phyloP scores from a whole-genome alignment of 2,797 vertebrate species.

The Mormyrus proboscirostris region DNA sequence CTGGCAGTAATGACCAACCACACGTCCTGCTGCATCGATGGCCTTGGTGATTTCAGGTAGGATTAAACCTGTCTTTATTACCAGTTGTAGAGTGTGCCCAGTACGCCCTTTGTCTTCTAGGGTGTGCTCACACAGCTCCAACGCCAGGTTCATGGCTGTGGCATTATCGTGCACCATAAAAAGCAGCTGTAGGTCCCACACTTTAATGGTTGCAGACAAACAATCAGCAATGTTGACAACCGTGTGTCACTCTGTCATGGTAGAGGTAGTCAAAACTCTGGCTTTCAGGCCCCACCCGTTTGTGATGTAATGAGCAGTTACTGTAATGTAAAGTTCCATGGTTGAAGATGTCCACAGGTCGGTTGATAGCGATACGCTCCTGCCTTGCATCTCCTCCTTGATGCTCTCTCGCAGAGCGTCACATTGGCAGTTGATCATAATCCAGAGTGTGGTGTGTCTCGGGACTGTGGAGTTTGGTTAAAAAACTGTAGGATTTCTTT shows the following conservation, averaged over 20 bases:
- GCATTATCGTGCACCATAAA: background rate
- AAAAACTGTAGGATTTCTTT: background rate
- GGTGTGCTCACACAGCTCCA: slow-evolving; percentile 1
- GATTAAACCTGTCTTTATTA: background rate
- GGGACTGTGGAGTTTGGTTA: background rate
- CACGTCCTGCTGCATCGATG: background rate
- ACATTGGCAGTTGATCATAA: background rate
- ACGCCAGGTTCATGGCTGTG: background rate
- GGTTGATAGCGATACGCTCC: background rate
- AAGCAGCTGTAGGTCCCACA: slow-evolving; percentile 13
- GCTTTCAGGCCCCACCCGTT: slow-evolving; percentile 15
- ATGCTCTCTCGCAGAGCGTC: background rate
- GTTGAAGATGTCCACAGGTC: too few relatives aligned
- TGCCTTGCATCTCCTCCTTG: background rate
- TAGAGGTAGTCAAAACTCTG: slow-evolving; percentile 1
- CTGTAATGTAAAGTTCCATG: slow-evolving; percentile 8
- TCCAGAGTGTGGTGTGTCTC: background rate
- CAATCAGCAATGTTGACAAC: background rate
- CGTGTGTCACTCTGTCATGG: slow-evolving; percentile 16
- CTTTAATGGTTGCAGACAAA: slow-evolving; percentile 1
- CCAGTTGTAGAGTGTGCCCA: background rate
- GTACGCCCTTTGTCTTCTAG: background rate
- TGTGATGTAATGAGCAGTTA: slow-evolving; percentile 24
- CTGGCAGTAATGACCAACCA: background rate
- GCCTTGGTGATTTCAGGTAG: background rate